Conservation (phyloP, 1,140 invertebrate genomes). For the Magallana ariakensis region DNA sequence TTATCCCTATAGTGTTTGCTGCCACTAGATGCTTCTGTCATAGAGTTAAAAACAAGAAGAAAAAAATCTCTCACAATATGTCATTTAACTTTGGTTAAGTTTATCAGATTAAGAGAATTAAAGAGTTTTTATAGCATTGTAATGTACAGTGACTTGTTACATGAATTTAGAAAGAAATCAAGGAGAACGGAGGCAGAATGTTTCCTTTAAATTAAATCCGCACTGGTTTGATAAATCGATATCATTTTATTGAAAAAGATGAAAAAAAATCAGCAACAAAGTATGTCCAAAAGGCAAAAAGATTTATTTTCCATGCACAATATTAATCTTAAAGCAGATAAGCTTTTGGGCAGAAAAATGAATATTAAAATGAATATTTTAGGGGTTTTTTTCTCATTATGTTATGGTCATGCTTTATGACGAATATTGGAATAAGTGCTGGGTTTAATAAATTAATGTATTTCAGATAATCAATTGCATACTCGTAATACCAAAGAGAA, state of each 20-base stretch:
- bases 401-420: neutral
- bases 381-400: neutral
- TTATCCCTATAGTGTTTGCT: no score
- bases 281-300: neutral
- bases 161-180: no score
- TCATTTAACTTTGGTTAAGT: no score
- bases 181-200: no score
- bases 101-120: no score
- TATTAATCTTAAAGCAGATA: neutral
- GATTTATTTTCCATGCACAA: neutral
- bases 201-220: no score
- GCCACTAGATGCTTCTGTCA: no score
- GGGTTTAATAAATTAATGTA: slow-evolving; percentile 25
- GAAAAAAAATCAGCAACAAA: neutral
- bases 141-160: no score
- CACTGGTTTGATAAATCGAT: neutral
- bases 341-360: neutral
- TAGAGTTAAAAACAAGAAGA: no score
- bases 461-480: no score
- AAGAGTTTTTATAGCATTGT: no score
- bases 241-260: neutral
- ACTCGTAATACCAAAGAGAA: neutral
- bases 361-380: neutral
- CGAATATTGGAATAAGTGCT: neutral
- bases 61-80: no score